phyloP scores from a whole-genome alignment of 2,113 vertebrate genomes.

The Trogon surrucura region DNA sequence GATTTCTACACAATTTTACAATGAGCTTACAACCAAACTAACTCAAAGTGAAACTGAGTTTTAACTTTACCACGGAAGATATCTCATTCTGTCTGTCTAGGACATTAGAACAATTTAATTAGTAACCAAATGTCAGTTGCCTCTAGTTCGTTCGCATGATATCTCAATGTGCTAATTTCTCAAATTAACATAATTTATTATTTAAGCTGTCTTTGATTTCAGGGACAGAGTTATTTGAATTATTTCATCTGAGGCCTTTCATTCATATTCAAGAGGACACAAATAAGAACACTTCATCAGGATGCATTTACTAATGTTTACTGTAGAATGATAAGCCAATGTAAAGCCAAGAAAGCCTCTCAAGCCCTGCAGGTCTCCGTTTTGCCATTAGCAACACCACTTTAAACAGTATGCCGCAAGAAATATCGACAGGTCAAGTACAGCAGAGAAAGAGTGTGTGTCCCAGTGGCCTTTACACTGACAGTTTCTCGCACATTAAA shows the following conservation, averaged over 20 bases:
- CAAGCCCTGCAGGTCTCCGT: slow-evolving; percentile 74
- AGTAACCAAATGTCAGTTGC: slow-evolving; percentile 45
- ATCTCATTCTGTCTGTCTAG: slow-evolving; percentile 50
- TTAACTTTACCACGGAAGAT: slow-evolving; percentile 51
- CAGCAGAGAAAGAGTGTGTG: slow-evolving; percentile 72
- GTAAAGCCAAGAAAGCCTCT: slow-evolving; percentile 73
- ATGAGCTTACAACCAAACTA: slow-evolving; percentile 62
- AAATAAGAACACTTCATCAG: slow-evolving; percentile 60
- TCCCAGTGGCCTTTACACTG: slow-evolving; percentile 82
- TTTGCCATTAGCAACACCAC: slow-evolving; percentile 79
- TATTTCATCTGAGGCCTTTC: slow-evolving; percentile 55
- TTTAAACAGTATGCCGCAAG: slow-evolving; percentile 78
- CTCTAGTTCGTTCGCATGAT: slow-evolving; percentile 51
- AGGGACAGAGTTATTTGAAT: slow-evolving; percentile 63
- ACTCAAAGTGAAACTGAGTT: slow-evolving; percentile 68
- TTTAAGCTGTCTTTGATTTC: slow-evolving; percentile 72
- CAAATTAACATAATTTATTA: slow-evolving; percentile 73
- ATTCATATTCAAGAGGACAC: slow-evolving; percentile 48
- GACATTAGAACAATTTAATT: slow-evolving; percentile 54
- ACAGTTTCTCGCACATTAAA: slow-evolving; percentile 86
- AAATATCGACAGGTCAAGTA: slow-evolving; percentile 84
- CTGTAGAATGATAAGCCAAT: slow-evolving; percentile 67
- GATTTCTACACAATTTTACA: slow-evolving; percentile 45
- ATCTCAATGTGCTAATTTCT: slow-evolving; percentile 70
- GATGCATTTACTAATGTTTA: slow-evolving; percentile 74